phyloP scores from a whole-genome alignment of 23 tunicate genomes.

The Clavelina lepadiformis region DNA sequence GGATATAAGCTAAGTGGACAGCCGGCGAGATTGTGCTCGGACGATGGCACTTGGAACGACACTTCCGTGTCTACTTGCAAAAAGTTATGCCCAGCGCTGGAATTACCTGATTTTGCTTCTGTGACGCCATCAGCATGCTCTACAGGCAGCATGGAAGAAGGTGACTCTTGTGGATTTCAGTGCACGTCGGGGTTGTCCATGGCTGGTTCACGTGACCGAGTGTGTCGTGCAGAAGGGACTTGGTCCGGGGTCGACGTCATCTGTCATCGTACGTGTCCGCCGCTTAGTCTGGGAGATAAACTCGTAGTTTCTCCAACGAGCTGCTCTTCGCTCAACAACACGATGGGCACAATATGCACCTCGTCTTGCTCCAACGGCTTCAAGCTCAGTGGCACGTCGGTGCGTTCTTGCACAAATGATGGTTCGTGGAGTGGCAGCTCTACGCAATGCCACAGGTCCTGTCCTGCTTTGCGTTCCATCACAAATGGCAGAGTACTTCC shows the following conservation, averaged over 20 bases:
- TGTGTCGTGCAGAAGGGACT: constrained; percentile 2
- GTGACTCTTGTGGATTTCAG: not conserved
- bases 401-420: not conserved
- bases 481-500: constrained; percentile 17
- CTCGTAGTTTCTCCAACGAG: not conserved
- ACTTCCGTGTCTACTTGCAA: not conserved
- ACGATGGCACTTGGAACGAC: constrained; percentile 22
- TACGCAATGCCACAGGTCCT: not conserved
- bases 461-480: constrained; percentile 11
- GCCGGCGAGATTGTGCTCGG: constrained; percentile 10
- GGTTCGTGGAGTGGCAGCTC: constrained; percentile 6
- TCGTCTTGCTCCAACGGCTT: constrained; percentile 3
- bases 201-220: not conserved
- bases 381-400: not conserved
- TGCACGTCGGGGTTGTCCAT: not conserved
- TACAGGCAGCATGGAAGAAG: not conserved
- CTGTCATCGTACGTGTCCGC: constrained; percentile 4
- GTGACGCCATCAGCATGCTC: not conserved
- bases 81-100: not conserved
- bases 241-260: constrained; percentile 6
- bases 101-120: not conserved
- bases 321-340: not conserved
- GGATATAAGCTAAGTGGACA: constrained; percentile 11
- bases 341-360: constrained; percentile 4
- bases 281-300: not conserved